Evolutionary conservation across 2,888 invertebrate species (phyloP).

Genomic region (Exephanes ischioxanthus): DNA sequence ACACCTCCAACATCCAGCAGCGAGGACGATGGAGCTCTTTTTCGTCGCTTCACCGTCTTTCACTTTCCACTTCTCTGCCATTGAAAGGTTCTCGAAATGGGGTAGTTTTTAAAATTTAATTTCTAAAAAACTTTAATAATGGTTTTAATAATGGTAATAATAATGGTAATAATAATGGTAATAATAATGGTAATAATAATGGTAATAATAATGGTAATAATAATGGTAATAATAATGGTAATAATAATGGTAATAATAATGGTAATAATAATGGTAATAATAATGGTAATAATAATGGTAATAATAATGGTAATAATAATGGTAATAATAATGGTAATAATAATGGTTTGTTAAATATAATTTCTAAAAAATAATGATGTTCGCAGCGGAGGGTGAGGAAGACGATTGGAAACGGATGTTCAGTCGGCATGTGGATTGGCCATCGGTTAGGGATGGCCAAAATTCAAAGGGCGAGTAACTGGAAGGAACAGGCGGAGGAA

Average conservation of each 20-base stretch:
- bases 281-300: no score
- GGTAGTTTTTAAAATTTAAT: not conserved
- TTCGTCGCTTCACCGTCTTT: not conserved
- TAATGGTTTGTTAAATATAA: not conserved
- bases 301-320: no score
- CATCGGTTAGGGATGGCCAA: conserved; percentile 73
- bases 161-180: no score
- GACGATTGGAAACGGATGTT: conserved; percentile 17
- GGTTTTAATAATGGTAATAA: no score
- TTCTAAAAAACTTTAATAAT: not conserved
- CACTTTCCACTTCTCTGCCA: not conserved
- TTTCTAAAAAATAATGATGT: not conserved
- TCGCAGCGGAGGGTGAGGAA: not conserved
- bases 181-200: not conserved
- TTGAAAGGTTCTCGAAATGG: not conserved
- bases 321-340: no score
- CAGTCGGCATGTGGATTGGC: conserved; percentile 63
- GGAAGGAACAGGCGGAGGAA: conserved; percentile 54
- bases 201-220: no score
- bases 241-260: no score
- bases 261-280: no score
- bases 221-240: no score
- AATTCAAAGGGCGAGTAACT: conserved; percentile 66
- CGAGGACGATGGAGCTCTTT: conserved; percentile 35
- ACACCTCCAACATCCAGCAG: conserved; percentile 15